Percentiles rank a stretch among this genome's conserved stretches.
Conservation (phyloP, 92 coral and sea anemone genomes). For the Actinostola sp. region DNA sequence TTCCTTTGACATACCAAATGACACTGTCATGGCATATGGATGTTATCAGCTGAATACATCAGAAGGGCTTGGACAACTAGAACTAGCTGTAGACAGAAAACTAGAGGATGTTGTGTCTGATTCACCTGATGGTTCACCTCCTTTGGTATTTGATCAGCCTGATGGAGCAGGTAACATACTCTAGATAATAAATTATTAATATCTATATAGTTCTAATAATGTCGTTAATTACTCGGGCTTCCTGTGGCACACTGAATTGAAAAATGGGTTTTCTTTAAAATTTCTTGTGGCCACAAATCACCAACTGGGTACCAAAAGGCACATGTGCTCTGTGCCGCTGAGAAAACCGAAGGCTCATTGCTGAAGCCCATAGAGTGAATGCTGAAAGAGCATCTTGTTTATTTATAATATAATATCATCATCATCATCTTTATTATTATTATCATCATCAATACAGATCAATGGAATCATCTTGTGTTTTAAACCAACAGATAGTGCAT, state of each 20-base stretch:
- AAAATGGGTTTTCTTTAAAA: too few species aligned
- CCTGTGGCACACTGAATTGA: too few species aligned
- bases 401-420: too few species aligned
- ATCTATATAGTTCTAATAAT: too few species aligned
- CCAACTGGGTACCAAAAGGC: too few species aligned
- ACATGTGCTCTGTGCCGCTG: too few species aligned
- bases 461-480: not conserved
- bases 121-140: constrained; percentile 27
- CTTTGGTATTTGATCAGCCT: constrained; percentile 62
- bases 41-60: constrained; percentile 67
- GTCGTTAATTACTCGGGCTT: too few species aligned
- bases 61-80: constrained; percentile 66
- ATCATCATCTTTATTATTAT: not conserved
- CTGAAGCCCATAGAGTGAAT: too few species aligned
- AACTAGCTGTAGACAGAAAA: constrained; percentile 51
- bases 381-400: too few species aligned
- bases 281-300: too few species aligned
- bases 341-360: too few species aligned
- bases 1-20: constrained; percentile 78
- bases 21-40: constrained; percentile 81
- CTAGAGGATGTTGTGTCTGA: constrained; percentile 55
- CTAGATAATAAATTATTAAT: not conserved
- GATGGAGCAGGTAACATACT: constrained; percentile 64
- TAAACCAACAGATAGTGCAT: constrained; percentile 57
- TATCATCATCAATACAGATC: not conserved